These are phyloP conservation scores for Lophochroa leadbeateri DNA, from an alignment of 2,113 vertebrate species.

Conservation along the genomic window DNA sequence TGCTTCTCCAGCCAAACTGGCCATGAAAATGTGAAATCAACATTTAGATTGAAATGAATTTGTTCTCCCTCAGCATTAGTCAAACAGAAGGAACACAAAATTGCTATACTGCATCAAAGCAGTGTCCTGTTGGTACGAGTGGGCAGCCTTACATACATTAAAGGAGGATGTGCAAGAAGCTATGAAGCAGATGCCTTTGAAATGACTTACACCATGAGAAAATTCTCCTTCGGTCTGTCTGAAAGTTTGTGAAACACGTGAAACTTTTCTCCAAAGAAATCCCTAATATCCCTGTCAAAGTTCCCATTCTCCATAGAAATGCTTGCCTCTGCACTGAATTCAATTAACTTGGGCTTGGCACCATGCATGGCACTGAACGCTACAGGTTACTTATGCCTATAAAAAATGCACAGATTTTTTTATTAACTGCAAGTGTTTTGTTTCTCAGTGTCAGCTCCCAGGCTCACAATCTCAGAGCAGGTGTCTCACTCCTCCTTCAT, in stretches of 20 bases:
- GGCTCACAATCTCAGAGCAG: neutral
- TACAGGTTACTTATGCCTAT: neutral
- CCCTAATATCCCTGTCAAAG: neutral
- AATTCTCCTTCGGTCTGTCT: neutral
- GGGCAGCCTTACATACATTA: neutral
- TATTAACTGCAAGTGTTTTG: neutral
- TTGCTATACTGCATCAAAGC: neutral
- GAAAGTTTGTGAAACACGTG: neutral
- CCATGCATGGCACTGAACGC: neutral
- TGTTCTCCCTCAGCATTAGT: neutral
- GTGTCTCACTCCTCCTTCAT: neutral
- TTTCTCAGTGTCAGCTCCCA: neutral
- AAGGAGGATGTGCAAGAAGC: neutral
- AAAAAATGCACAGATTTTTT: neutral
- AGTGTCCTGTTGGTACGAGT: neutral
- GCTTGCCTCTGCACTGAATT: neutral
- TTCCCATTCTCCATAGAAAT: neutral
- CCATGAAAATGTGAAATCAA: slow-evolving; percentile 18
- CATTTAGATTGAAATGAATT: neutral
- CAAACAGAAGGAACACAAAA: neutral
- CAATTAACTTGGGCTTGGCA: neutral
- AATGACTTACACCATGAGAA: neutral
- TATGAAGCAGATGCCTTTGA: neutral
- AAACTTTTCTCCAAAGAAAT: neutral
- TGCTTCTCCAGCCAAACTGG: neutral